Evolutionary conservation across 1,140 invertebrate genomes (phyloP).

Genomic region (Saccostrea glomerata): DNA sequence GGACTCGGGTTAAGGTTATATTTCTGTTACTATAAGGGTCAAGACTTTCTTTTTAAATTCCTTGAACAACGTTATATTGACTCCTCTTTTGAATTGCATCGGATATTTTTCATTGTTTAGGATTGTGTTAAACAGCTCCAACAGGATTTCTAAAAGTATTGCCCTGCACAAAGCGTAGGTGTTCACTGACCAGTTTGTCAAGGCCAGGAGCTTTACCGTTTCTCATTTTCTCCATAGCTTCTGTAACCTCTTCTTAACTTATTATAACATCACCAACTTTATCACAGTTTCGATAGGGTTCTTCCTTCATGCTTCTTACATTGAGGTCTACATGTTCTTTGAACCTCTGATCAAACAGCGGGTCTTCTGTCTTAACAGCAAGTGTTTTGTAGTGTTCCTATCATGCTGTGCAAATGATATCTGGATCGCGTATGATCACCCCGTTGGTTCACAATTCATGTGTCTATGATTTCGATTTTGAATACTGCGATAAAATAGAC

Average conservation of each 20-base stretch:
- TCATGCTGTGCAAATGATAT: not conserved
- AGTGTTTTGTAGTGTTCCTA: not conserved
- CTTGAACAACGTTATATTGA: too few relatives aligned
- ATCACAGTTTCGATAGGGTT: not conserved
- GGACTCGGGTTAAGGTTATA: too few relatives aligned
- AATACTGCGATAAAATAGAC: not conserved
- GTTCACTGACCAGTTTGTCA: too few relatives aligned
- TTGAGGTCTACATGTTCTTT: too few relatives aligned
- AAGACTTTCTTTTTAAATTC: too few relatives aligned
- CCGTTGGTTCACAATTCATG: not conserved
- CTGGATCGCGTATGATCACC: not conserved
- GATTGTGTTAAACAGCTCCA: too few relatives aligned
- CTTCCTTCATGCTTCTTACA: too few relatives aligned
- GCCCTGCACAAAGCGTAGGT: too few relatives aligned
- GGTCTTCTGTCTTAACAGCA: not conserved
- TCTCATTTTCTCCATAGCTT: not conserved
- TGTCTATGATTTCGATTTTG: not conserved
- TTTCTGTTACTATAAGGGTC: too few relatives aligned
- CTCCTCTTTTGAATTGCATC: too few relatives aligned
- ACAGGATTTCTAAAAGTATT: too few relatives aligned
- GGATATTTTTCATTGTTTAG: too few relatives aligned
- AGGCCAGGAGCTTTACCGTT: constrained; percentile 5
- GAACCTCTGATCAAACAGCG: not conserved
- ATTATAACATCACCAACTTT: not conserved
- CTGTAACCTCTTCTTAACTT: not conserved